Evolutionary conservation across 30 jellyfish, hydroid and myxozoan species (phyloP), one percentile per base, ranked within the genome.

Genomic region (Mastigias papua): DNA sequence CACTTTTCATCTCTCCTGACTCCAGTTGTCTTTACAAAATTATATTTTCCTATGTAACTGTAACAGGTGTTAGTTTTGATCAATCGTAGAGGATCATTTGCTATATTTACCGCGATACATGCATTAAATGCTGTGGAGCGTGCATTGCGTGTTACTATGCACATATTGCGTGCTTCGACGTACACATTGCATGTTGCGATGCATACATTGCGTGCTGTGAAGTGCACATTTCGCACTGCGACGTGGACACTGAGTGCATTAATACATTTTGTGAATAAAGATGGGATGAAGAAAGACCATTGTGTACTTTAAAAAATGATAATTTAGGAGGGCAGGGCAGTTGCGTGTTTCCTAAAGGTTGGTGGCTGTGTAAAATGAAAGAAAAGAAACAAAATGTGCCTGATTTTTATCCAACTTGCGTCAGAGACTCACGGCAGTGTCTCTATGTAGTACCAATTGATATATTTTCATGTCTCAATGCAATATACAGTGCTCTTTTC

Each of bases 331-430:
- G 74, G 74, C 13, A 22, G 42, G 74, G 74, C 74, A 22, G 37
- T 63, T 63, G 74, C 74, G 74, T 63, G 74, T 63, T 63, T 63
- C 37, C 74, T 63, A n/a, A 63, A 22, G 23, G 15, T 6, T 15
- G 74, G 2, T 27, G 23, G 67, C 26, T 63, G 19, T 22, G 23
- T 42, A 42, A 15, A 63, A 63, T 17, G 37, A n/a, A 63, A 26
- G 42, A 10, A 63, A 63, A 63, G 46, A 63, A n/a, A 25, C n/a
- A 8, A 26, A n/a, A n/a, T 1, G 74, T 63, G 74, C 67, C 5
- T 63, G 74, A 22, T 25, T 25, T 63, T 10, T 63, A 3, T 27
- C 42, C 37, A 4, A 27, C 21, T 42, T 8, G 54, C 13, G 13
- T 8, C 54, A 4, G 7, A 42, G 54, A 42, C 13, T 42, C 0